A percentile compares a stretch with the other conserved stretches of the same genome.
Conservation (phyloP, 2,888 invertebrate species). For the Campoletis raptor region DNA sequence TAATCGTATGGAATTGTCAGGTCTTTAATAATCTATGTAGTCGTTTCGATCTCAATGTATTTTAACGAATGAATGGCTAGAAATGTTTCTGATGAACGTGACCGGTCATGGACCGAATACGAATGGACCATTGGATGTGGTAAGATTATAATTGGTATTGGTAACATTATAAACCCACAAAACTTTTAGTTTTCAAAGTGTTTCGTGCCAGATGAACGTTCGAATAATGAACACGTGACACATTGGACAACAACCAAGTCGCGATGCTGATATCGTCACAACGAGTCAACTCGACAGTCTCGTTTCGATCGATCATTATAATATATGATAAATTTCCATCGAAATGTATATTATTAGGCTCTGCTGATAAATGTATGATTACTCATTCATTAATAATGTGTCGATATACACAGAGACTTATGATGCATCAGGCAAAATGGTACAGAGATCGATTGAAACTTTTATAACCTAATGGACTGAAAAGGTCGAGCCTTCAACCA, state of each 20-base stretch:
- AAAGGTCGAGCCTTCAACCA: not conserved
- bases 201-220: conserved; percentile 27
- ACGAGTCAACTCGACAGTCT: not conserved
- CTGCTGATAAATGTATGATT: conserved; percentile 1
- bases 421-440: not conserved
- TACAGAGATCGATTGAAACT: not conserved
- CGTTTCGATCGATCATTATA: conserved; percentile 24
- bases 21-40: conserved; percentile 21
- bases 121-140: conserved; percentile 22
- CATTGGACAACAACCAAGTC: conserved; percentile 30
- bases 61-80: conserved; percentile 61
- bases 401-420: not conserved
- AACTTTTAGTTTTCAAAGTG: conserved; percentile 23
- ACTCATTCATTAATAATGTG: not conserved
- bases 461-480: not conserved
- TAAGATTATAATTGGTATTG: conserved; percentile 27
- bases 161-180: conserved; percentile 9
- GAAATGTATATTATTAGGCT: not conserved
- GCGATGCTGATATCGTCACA: conserved; percentile 10
- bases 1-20: not conserved
- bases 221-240: conserved; percentile 62
- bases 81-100: conserved; percentile 30
- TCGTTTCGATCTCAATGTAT: conserved; percentile 21
- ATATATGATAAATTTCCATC: not conserved
- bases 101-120: conserved; percentile 50